Percentiles rank a stretch among this genome's conserved stretches.
These are phyloP conservation scores for Saimiri boliviensis DNA, from an alignment of 2,113 vertebrate genomes.

Conservation along the genomic window DNA sequence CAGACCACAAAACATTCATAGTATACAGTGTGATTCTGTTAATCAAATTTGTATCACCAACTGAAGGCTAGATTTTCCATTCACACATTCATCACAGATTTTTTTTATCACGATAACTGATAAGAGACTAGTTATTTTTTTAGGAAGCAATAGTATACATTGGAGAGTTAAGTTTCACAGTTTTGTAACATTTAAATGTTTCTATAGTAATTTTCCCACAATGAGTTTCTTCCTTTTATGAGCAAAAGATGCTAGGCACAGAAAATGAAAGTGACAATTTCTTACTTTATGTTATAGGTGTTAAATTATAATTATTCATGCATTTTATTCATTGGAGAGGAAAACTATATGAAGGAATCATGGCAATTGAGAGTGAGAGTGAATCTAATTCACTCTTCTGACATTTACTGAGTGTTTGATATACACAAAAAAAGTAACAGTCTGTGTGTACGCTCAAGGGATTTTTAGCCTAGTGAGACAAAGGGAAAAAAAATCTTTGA, in stretches of 20 bases:
- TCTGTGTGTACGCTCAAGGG: neutral
- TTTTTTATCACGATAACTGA: neutral
- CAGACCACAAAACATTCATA: neutral
- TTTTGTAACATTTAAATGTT: constrained; percentile 31
- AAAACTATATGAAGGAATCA: neutral
- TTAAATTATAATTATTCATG: neutral
- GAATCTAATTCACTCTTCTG: neutral
- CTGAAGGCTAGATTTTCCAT: neutral
- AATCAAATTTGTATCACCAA: constrained; percentile 30
- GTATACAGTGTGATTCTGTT: constrained; percentile 11
- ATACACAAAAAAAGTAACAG: neutral
- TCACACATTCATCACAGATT: neutral
- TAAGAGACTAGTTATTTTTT: neutral
- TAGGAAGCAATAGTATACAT: neutral
- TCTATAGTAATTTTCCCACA: neutral
- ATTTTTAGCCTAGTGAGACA: neutral
- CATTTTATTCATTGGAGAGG: neutral
- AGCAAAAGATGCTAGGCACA: neutral
- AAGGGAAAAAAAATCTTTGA: neutral
- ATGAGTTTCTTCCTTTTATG: neutral
- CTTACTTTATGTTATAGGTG: neutral
- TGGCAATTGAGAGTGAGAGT: neutral
- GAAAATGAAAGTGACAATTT: neutral
- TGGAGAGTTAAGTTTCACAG: neutral
- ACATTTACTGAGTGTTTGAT: neutral